Conservation (phyloP, 1,140 invertebrate species). For the Vanessa atalanta region DNA sequence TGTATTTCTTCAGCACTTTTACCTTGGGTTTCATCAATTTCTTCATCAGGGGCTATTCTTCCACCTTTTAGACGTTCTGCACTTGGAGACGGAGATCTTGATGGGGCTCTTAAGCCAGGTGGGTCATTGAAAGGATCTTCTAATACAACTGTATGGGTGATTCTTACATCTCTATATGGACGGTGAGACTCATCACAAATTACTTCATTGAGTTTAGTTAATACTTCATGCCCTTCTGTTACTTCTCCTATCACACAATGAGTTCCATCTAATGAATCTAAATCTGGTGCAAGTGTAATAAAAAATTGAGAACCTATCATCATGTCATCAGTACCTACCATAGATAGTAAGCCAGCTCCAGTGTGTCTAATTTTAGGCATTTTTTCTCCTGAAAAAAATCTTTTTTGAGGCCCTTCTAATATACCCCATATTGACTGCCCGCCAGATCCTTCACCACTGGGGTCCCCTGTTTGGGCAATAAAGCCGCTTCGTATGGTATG, state of each 20-base stretch:
- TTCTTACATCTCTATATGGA: constrained; percentile 97
- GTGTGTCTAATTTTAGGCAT: constrained; percentile 95
- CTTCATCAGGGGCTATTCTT: constrained; percentile 96
- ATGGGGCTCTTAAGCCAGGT: constrained; percentile 87
- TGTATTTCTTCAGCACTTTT: constrained; percentile 91
- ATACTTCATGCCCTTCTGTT: constrained; percentile 94
- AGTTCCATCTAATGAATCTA: constrained; percentile 94
- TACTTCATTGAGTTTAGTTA: constrained; percentile 95
- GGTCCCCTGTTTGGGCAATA: constrained; percentile 99
- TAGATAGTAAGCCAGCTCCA: constrained; percentile 93
- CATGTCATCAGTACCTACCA: constrained; percentile 96
- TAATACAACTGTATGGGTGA: constrained; percentile 97
- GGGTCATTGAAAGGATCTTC: constrained; percentile 98
- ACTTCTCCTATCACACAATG: constrained; percentile 99
- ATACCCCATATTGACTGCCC: constrained; percentile 94
- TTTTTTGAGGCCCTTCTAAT: constrained; percentile 92
- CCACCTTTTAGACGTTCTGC: constrained; percentile 90
- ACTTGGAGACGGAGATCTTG: constrained; percentile 93
- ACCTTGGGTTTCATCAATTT: constrained; percentile 94
- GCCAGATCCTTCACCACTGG: constrained; percentile 93
- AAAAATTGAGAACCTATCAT: constrained; percentile 99
- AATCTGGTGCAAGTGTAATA: constrained; percentile 93
- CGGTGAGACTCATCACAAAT: constrained; percentile 95
- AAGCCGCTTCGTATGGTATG: constrained; percentile 96
- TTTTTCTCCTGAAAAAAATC: constrained; percentile 95